These are phyloP conservation scores for Marisa cornuarietis DNA, from an alignment of 1,140 invertebrate genomes.

Conservation along the genomic window DNA sequence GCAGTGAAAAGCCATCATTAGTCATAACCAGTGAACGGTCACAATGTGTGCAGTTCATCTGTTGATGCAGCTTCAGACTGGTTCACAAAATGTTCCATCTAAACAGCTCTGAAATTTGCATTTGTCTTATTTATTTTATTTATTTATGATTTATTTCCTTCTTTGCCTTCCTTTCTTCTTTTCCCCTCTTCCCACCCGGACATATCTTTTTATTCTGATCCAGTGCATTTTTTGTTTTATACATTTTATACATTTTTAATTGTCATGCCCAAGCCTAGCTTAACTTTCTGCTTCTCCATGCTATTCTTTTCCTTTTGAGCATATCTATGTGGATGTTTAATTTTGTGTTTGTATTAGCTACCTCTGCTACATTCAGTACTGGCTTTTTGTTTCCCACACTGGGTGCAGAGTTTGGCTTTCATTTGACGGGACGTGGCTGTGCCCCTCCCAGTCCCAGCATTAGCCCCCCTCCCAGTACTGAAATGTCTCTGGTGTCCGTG, in stretches of 20 bases:
- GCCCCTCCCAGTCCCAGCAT: slow-evolving; percentile 24
- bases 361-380: not conserved
- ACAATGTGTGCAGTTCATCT: too few species aligned
- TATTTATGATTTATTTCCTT: too few species aligned
- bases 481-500: not conserved
- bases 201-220: not conserved
- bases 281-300: not conserved
- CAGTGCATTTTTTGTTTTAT: not conserved
- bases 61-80: too few species aligned
- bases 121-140: too few species aligned
- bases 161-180: too few species aligned
- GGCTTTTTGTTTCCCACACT: slow-evolving; percentile 5
- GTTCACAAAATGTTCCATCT: too few species aligned
- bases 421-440: slow-evolving; percentile 32
- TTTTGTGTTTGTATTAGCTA: not conserved
- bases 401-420: slow-evolving; percentile 37
- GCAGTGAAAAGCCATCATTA: too few species aligned
- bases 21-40: too few species aligned
- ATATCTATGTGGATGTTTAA: not conserved
- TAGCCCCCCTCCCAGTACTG: slow-evolving; percentile 2
- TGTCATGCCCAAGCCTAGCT: not conserved
- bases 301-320: not conserved
- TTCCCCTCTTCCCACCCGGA: too few species aligned
- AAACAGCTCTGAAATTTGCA: too few species aligned
- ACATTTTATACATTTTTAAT: not conserved